A percentile compares a stretch with the other conserved stretches of the same genome.
Conservation (phyloP, 53 echinoderm and acorn worm genomes). For the Antedon mediterranea region DNA sequence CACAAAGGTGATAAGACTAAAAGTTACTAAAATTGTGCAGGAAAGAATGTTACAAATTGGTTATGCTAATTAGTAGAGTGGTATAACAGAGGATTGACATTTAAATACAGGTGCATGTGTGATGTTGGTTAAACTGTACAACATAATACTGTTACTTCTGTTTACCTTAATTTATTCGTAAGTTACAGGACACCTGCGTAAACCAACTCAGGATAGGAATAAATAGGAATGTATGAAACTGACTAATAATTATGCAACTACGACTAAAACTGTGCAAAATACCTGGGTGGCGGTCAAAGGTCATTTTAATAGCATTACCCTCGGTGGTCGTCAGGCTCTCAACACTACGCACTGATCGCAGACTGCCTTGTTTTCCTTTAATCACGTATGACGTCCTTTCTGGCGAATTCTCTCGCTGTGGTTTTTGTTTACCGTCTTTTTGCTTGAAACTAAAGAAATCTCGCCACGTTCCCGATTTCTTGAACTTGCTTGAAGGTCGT, state of each 20-base stretch:
- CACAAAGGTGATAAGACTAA: no score
- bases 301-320: constrained; percentile 18
- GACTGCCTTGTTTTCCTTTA: constrained; percentile 34
- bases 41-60: no score
- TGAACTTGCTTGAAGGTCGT: constrained; percentile 44
- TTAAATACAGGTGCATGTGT: no score
- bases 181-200: no score
- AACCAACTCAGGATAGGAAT: no score
- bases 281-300: constrained; percentile 9
- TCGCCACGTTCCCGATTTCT: constrained; percentile 85
- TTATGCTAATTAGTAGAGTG: no score
- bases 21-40: no score
- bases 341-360: constrained; percentile 76
- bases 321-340: constrained; percentile 62
- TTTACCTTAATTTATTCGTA: no score
- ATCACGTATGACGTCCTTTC: constrained; percentile 5
- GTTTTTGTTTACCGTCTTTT: constrained; percentile 61
- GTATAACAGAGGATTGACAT: no score
- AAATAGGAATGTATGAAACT: no score
- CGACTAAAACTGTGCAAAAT: not conserved
- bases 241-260: not conserved
- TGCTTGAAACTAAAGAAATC: constrained; percentile 36
- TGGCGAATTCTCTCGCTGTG: constrained; percentile 1
- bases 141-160: no score
- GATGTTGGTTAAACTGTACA: no score